Evolutionary conservation across 2,113 vertebrate genomes (phyloP), one percentile per base, ranked within the genome.

Genomic region (Condylura cristata): DNA sequence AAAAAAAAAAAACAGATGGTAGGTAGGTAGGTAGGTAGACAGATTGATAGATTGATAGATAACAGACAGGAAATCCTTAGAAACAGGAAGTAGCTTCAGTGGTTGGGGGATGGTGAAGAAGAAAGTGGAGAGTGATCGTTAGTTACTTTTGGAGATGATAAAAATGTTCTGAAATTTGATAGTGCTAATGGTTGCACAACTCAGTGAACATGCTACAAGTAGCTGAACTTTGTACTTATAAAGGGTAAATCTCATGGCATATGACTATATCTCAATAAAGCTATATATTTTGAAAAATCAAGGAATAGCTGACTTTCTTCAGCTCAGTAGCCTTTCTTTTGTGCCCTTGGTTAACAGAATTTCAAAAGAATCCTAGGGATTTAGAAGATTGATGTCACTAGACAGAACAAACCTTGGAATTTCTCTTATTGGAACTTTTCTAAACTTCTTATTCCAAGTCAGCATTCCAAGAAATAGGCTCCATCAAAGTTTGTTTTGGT

Each of bases 151-250:
- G 63, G 37, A 37, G 60, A 28, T 90, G 79, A 82, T 88, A 74
- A 81, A 91, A 93, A 91, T 30, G 24, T 89, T 71, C 83, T 95
- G 93, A 91, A 92, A 94, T 83, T 20, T 79, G 61, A 83, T 58
- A 61, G 44, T 41, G 28, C 34, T 24, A 30, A 53, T 48, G 7
- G 46, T 66, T 91, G 51, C 20, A 41, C 22, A 93, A 75, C 16
- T 94, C 74, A 18, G 82, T 8, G 79, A 89, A 46, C 4, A 37
- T 16, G 56, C 53, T 60, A 24, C 60, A 53, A 63, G 70, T 11
- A 70, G 75, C 82, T 37, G 37, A 65, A 37, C 0, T 34, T 2
- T 61, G 66, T 3, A 41, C 16, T 88, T 78, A 20, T 11, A 28
- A 94, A 88, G 46, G 48, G 22, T 30, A 12, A 80, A 13, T 46